These are phyloP conservation scores for Notothenia rossii DNA, from an alignment of 2,113 vertebrate genomes.

Conservation along the genomic window DNA sequence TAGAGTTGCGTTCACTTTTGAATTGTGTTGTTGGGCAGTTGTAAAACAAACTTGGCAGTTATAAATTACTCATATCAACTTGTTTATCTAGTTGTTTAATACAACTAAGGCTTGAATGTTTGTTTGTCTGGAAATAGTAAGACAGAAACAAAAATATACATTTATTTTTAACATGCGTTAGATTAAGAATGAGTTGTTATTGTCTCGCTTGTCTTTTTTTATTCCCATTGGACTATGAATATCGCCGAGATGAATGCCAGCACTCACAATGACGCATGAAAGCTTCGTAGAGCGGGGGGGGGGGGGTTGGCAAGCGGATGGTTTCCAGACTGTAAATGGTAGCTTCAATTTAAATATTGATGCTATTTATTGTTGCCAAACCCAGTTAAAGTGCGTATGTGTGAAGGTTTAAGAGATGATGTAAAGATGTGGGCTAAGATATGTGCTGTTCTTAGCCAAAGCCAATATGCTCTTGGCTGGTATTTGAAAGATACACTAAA, in stretches of 20 bases:
- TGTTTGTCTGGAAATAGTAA: neutral
- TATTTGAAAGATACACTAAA: conserved; percentile 34
- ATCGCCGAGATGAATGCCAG: conserved; percentile 27
- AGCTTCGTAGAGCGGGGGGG: conserved; percentile 28
- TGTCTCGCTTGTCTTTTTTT: conserved; percentile 11
- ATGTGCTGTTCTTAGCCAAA: conserved; percentile 39
- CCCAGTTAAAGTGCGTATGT: conserved; percentile 62
- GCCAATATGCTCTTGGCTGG: conserved; percentile 45
- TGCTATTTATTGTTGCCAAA: conserved; percentile 55
- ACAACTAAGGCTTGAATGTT: neutral
- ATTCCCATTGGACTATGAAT: conserved; percentile 25
- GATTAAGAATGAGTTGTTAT: conserved; percentile 1
- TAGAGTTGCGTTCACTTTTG: too few species aligned
- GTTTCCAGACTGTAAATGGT: conserved; percentile 49
- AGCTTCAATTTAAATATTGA: conserved; percentile 41
- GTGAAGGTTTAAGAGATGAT: conserved; percentile 58
- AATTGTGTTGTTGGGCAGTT: neutral
- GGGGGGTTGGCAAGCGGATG: conserved; percentile 43
- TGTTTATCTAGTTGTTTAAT: too few species aligned
- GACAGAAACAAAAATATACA: neutral
- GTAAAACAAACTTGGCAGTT: too few species aligned
- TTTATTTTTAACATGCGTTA: neutral
- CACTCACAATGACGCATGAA: conserved; percentile 65
- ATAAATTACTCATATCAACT: too few species aligned
- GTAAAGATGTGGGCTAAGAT: conserved; percentile 63